Base-by-base conservation (phyloP, 1,140 invertebrate genomes). In the Chlorops oryzae region DNA sequence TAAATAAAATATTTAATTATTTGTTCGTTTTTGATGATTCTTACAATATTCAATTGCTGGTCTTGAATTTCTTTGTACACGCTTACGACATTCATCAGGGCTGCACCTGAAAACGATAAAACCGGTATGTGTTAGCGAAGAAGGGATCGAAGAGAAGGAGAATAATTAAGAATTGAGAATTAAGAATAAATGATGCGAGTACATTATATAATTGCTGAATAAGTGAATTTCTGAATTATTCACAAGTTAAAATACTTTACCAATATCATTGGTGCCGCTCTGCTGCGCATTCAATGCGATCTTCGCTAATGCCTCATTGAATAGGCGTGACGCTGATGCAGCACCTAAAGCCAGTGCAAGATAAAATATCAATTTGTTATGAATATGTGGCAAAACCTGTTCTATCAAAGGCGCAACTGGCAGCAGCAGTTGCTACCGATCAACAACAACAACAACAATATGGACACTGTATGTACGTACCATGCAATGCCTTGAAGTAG, bases 11-110 rank as follows among this genome's bases (percentile, higher is more conserved):
- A 6, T 3, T n/a, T 5, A 32, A 52, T 37, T 40, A 27, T 20
- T 28, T 42, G 2, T 23, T 27, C n/a, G 10, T 32, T 43, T 1
- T 34, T n/a, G 15, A 9, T 23, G 13, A 47, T 66, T 86, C 88
- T 90, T 78, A 92, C 90, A 73, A 92, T 91, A 72, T 91, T 92
- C 82, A 91, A 87, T 72, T 93, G 90, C 72, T 92, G 90, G 25
- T 89, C 84, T 74, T 93, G 89, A 51, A 92, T 91, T 73, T 92
- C 88, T 69, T 90, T 88, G 73, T 92, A 91, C 12, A 92, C 89
- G 68, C 91, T 90, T 13, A 92, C 88, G 52, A 92, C 87, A 74
- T 89, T 90, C 85, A 91, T 88, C 45, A 93, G 76, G 39, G 88
- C 87, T 34, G 86, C 85, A 65, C 90, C 90, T 93, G 79, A 32